phyloP scores from a whole-genome alignment of 2,797 vertebrate species.

The Pangasius larnaudii region DNA sequence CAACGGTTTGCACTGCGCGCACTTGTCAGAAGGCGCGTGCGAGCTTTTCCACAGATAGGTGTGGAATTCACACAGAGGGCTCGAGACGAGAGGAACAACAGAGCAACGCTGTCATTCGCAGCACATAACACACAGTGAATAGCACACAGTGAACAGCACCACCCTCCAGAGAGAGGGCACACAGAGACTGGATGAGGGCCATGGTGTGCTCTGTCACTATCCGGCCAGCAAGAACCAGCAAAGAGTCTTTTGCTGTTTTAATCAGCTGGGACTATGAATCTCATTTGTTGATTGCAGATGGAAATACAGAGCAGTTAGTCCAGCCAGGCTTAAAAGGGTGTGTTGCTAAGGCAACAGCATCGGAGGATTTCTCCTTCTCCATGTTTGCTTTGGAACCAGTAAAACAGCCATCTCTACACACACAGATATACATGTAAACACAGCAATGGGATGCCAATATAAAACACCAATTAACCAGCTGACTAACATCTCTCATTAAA shows the following conservation, averaged over 20 bases:
- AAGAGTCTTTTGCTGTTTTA: background rate
- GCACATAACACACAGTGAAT: background rate
- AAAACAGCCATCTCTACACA: slow-evolving; percentile 36
- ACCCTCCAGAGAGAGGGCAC: background rate
- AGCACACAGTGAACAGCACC: background rate
- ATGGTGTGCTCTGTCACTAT: background rate
- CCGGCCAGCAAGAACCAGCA: background rate
- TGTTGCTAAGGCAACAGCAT: slow-evolving; percentile 66
- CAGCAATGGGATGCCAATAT: background rate
- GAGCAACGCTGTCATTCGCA: background rate
- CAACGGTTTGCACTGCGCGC: background rate
- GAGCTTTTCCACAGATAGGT: slow-evolving; percentile 28
- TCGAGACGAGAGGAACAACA: slow-evolving; percentile 2
- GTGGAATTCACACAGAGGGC: slow-evolving; percentile 45
- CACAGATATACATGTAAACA: slow-evolving; percentile 12
- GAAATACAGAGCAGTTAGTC: slow-evolving; percentile 42
- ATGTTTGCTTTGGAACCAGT: slow-evolving; percentile 40
- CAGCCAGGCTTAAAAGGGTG: slow-evolving; percentile 37
- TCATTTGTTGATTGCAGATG: slow-evolving; percentile 42
- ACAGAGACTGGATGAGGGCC: background rate
- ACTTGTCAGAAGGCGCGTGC: background rate
- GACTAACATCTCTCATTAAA: background rate
- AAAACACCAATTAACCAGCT: background rate
- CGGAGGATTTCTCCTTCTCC: slow-evolving; percentile 27
- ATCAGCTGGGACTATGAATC: slow-evolving; percentile 28